A percentile compares a stretch with the other conserved stretches of the same genome.
Conservation (phyloP, 2,113 vertebrate genomes). For the Struthio camelus region DNA sequence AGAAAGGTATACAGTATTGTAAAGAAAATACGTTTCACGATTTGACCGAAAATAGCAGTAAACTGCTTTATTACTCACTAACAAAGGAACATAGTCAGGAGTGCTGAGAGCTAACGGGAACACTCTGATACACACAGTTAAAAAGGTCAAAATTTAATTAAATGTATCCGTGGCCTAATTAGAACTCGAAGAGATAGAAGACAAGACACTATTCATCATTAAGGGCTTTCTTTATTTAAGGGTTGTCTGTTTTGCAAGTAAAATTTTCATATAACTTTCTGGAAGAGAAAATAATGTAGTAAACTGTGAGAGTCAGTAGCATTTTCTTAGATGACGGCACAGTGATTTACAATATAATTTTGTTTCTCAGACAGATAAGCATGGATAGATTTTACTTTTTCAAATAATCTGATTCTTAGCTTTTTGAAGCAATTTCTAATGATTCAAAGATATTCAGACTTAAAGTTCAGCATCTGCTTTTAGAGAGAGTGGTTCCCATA, state of each 20-base stretch:
- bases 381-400: not conserved
- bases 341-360: not conserved
- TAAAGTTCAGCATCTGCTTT: not conserved
- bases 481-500: not conserved
- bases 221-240: not conserved
- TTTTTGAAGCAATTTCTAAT: not conserved
- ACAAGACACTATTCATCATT: not conserved
- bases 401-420: not conserved
- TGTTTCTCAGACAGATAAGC: fast-evolving
- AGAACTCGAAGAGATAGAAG: not conserved
- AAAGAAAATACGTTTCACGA: not conserved
- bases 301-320: not conserved
- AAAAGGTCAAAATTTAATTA: not conserved
- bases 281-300: not conserved
- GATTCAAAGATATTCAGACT: not conserved
- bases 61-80: not conserved
- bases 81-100: not conserved
- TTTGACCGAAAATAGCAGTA: not conserved
- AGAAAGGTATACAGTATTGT: not conserved
- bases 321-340: not conserved
- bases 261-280: not conserved
- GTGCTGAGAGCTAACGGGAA: not conserved
- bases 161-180: not conserved
- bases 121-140: not conserved
- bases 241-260: not conserved